Conservation (phyloP, 2,888 invertebrate species). For the Ligdia adustata region DNA sequence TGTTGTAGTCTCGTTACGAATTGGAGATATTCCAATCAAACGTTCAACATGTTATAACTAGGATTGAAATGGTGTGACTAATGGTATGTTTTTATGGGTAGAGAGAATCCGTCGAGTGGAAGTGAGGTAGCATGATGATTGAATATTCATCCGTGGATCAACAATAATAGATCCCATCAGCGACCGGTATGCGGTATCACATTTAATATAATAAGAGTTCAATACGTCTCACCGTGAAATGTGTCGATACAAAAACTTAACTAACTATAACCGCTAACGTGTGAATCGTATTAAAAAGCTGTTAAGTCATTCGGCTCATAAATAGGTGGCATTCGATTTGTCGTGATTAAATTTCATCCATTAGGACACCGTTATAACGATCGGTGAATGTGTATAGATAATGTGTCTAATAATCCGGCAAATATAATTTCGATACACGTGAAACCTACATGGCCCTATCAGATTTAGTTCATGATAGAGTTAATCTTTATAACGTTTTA, state of each 20-base stretch:
- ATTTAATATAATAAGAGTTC: conserved; percentile 82
- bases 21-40: conserved; percentile 38
- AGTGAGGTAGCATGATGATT: conserved; percentile 75
- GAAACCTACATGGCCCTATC: conserved; percentile 1
- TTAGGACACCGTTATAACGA: conserved; percentile 76
- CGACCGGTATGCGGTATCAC: conserved; percentile 78
- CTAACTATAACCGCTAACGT: conserved; percentile 83
- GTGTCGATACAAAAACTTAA: conserved; percentile 82
- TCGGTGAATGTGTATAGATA: conserved; percentile 68
- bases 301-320: conserved; percentile 83
- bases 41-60: conserved; percentile 47
- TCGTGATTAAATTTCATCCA: conserved; percentile 83
- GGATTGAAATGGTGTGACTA: conserved; percentile 55
- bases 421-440: conserved; percentile 63
- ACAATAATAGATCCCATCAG: conserved; percentile 82
- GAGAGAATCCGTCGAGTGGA: conserved; percentile 61
- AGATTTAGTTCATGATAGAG: conserved; percentile 1
- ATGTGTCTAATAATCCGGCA: conserved; percentile 71
- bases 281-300: conserved; percentile 84
- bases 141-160: conserved; percentile 83
- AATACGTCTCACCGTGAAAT: conserved; percentile 83
- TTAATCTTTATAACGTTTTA: too few species aligned
- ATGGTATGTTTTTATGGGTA: conserved; percentile 56
- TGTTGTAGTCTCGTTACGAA: conserved; percentile 26
- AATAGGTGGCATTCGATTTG: conserved; percentile 83